Percentiles rank a stretch among this genome's conserved stretches.
Conservation (phyloP, 2,888 invertebrate genomes). For the Acheta domesticus region DNA sequence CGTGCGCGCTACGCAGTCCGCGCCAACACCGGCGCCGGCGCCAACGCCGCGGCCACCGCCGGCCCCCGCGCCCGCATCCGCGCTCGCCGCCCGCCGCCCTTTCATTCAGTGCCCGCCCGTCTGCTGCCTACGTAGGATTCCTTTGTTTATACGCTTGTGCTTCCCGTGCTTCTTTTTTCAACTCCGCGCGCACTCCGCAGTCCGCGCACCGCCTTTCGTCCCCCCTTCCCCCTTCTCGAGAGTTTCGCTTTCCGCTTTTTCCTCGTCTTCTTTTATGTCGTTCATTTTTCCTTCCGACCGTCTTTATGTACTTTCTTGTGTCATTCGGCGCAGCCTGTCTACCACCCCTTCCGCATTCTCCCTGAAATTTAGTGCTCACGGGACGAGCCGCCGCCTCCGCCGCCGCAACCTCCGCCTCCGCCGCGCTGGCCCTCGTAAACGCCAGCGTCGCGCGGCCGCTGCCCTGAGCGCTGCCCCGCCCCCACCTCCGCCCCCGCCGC, state of each 20-base stretch:
- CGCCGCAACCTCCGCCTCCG: not conserved
- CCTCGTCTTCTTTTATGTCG: not conserved
- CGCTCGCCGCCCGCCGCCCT: too few species aligned
- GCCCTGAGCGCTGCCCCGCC: not conserved
- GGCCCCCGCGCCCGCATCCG: too few species aligned
- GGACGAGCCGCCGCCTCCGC: not conserved
- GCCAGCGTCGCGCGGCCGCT: not conserved
- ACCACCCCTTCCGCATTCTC: constrained; percentile 2
- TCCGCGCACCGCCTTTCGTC: not conserved
- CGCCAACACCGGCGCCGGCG: too few species aligned
- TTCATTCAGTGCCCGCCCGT: too few species aligned
- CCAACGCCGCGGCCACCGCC: too few species aligned
- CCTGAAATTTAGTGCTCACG: not conserved
- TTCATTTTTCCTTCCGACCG: not conserved
- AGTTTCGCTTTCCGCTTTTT: not conserved
- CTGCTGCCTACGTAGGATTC: too few species aligned
- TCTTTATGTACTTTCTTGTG: constrained; percentile 18
- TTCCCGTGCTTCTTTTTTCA: not conserved
- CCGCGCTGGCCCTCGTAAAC: not conserved
- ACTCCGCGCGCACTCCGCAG: not conserved
- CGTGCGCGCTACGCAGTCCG: too few species aligned
- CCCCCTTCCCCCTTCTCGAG: not conserved
- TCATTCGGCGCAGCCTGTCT: constrained; percentile 18
- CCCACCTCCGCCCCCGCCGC: too few species aligned
- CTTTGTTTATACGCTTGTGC: not conserved